A percentile compares a stretch with the other conserved stretches of the same genome.
phyloP scores from a whole-genome alignment of 2,888 invertebrate genomes.

The Drosophila lutescens region DNA sequence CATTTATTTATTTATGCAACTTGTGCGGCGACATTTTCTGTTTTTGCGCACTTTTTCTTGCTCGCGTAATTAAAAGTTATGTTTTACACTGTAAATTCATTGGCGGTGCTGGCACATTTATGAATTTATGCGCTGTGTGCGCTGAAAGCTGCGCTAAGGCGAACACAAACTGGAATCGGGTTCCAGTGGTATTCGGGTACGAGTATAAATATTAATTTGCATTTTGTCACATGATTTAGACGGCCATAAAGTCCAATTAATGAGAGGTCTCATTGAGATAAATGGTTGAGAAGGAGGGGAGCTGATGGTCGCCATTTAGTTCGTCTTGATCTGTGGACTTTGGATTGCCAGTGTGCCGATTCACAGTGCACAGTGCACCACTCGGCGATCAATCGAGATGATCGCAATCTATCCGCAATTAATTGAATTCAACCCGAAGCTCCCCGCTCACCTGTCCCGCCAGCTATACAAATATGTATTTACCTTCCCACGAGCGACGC shows the following conservation, averaged over 20 bases:
- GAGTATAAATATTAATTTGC: conserved; percentile 75
- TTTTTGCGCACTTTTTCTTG: conserved; percentile 21
- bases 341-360: conserved; percentile 8
- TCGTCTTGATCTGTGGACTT: not conserved
- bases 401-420: conserved; percentile 36
- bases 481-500: conserved; percentile 53
- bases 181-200: conserved; percentile 11
- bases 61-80: conserved; percentile 65
- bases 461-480: conserved; percentile 1
- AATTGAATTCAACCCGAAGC: conserved; percentile 23
- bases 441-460: conserved; percentile 46
- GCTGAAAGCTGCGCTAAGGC: conserved; percentile 30
- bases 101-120: conserved; percentile 45
- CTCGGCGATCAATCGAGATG: conserved; percentile 9
- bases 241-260: conserved; percentile 65
- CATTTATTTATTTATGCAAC: conserved; percentile 6
- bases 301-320: conserved; percentile 5
- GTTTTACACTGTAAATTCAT: conserved; percentile 50
- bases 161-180: conserved; percentile 27
- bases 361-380: conserved; percentile 18
- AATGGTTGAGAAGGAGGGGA: not conserved
- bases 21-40: conserved; percentile 10
- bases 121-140: conserved; percentile 58
- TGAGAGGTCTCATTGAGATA: conserved; percentile 47
- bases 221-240: conserved; percentile 70